Evolutionary conservation across 2,797 vertebrate genomes (phyloP).

Genomic region (Sebastes melanostomus): DNA sequence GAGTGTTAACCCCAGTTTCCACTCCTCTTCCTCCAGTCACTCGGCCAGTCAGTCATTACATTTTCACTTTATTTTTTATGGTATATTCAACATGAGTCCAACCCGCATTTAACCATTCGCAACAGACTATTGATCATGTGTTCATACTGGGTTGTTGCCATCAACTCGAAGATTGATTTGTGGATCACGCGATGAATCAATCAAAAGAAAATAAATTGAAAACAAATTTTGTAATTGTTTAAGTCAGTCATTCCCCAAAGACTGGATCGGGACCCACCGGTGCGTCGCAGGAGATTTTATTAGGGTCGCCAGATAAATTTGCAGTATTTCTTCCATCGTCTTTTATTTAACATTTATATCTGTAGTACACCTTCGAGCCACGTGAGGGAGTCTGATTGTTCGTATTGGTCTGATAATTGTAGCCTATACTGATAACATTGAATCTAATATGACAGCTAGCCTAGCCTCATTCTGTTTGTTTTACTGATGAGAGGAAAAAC

Average conservation of each 20-base stretch:
- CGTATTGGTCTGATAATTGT: too few relatives aligned
- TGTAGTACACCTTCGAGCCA: too few relatives aligned
- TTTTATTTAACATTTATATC: too few relatives aligned
- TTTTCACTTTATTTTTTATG: not conserved
- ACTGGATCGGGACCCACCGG: too few relatives aligned
- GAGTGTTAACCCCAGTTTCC: conserved; percentile 37
- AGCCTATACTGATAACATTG: too few relatives aligned
- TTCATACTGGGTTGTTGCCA: not conserved
- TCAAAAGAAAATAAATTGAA: not conserved
- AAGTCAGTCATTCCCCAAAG: not conserved
- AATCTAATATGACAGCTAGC: too few relatives aligned
- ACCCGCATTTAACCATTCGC: not conserved
- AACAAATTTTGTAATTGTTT: not conserved
- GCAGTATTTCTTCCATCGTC: too few relatives aligned
- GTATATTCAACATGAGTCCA: not conserved
- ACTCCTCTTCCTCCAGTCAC: not conserved
- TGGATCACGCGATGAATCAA: not conserved
- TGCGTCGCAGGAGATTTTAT: too few relatives aligned
- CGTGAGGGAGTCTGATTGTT: too few relatives aligned
- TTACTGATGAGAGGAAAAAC: too few relatives aligned
- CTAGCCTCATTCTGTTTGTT: too few relatives aligned
- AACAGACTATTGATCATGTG: conserved; percentile 1
- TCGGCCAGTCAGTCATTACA: conserved; percentile 2
- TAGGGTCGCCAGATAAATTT: too few relatives aligned
- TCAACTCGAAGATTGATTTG: not conserved